Evolutionary conservation across 2,113 vertebrate species (phyloP), one percentile per base, ranked within the genome.

Genomic region (Eptesicus fuscus): DNA sequence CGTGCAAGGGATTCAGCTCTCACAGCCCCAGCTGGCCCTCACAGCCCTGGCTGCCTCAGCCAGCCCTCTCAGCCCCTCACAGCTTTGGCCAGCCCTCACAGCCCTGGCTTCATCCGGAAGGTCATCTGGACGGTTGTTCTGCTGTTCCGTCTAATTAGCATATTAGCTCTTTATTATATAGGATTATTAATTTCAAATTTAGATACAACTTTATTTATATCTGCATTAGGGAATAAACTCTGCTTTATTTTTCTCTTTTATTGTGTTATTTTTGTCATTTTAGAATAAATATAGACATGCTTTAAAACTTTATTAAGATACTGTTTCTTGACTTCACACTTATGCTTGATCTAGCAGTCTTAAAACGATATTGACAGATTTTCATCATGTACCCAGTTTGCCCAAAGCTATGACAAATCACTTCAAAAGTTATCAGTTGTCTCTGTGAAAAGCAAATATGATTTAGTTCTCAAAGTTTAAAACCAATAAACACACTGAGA

Each of bases 401-500:
- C 85, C 67, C 7, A 5, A 59, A 92, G 86, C 76, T 1, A 2
- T 80, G 61, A 69, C 49, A 93, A 37, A 85, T 95, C 56, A 76
- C 28, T 83, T 71, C 83, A 89, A 61, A 92, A 89, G 22, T 86
- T 94, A 49, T n/a, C n/a, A 63, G 7, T 25, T 76, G 53, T 94
- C 51, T 53, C 71, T 80, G 35, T 35, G 42, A 94, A 91, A 91
- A 88, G 65, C 28, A 95, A 95, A 77, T 49, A 91, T 11, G 49
- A 93, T 76, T 93, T 77, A 87, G 35, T 76, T 96, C 95, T 80
- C 4, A 67, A 94, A 96, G 70, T 91, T 94, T 44, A 88, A 77
- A 91, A 42, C 53, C 51, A 88, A 35, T 30, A 71, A 95, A 89
- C 89, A 83, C 73, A 82, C 44, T 71, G 90, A 93, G 94, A 88